Evolutionary conservation across 1,140 invertebrate species (phyloP).

Genomic region (Oryctes rhinoceros): DNA sequence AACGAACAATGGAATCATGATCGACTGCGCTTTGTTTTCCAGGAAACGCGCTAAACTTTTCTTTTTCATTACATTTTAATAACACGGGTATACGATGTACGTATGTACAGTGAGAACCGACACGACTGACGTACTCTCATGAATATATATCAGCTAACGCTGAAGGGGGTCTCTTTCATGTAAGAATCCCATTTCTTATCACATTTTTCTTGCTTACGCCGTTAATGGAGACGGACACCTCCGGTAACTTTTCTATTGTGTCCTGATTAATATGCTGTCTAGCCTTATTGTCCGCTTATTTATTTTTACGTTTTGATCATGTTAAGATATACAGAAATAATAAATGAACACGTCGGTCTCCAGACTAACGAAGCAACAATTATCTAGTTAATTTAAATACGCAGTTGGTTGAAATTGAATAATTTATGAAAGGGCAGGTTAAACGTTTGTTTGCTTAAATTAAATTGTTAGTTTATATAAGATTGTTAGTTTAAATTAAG

Average conservation of each 20-base stretch:
- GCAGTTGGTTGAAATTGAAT: neutral
- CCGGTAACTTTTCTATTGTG: slow-evolving; percentile 15
- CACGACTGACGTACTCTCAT: slow-evolving; percentile 9
- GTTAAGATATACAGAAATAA: slow-evolving; percentile 21
- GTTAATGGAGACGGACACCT: slow-evolving; percentile 18
- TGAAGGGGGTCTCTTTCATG: slow-evolving; percentile 4
- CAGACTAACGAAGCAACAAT: neutral
- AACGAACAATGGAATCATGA: slow-evolving; percentile 29
- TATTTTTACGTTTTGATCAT: slow-evolving; percentile 19
- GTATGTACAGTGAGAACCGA: slow-evolving; percentile 18
- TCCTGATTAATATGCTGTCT: slow-evolving; percentile 29
- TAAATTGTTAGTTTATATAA: neutral
- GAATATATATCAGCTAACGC: slow-evolving; percentile 28
- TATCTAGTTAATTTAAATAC: slow-evolving; percentile 13
- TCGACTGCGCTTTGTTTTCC: slow-evolving; percentile 29
- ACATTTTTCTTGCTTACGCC: slow-evolving; percentile 4
- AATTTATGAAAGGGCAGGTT: neutral
- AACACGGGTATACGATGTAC: neutral
- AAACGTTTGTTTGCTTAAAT: neutral
- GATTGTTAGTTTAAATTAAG: too few relatives aligned
- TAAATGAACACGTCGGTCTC: neutral
- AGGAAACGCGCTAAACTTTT: slow-evolving; percentile 18
- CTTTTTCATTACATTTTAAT: slow-evolving; percentile 33
- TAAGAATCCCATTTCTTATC: slow-evolving; percentile 31
- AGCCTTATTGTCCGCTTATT: slow-evolving; percentile 9